Evolutionary conservation across 2,113 vertebrate species (phyloP).

Genomic region (Falcunculus frontatus): DNA sequence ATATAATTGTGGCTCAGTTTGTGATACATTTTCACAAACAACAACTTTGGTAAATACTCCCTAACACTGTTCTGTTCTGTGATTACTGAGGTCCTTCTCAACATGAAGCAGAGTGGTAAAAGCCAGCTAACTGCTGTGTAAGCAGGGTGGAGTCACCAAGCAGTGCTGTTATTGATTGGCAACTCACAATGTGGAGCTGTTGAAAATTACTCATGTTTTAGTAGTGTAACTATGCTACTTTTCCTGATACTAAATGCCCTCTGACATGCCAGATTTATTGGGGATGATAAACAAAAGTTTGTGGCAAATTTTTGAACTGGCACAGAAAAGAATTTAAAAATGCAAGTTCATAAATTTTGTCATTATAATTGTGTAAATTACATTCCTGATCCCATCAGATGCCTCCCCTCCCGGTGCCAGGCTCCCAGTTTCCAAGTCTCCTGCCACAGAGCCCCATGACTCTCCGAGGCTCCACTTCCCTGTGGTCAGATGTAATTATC

Average conservation of each 20-base stretch:
- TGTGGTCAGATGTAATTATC: background rate
- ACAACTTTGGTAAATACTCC: background rate
- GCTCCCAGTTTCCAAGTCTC: background rate
- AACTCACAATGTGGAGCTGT: background rate
- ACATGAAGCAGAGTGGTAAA: background rate
- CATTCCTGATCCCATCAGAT: background rate
- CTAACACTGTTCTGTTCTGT: background rate
- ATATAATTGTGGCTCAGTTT: background rate
- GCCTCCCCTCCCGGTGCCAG: background rate
- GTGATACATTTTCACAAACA: background rate
- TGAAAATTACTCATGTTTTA: constrained; percentile 12
- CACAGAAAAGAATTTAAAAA: background rate
- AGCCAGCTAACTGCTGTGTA: background rate
- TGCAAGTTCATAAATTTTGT: background rate
- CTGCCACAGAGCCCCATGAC: background rate
- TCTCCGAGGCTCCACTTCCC: background rate
- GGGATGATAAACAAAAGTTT: background rate
- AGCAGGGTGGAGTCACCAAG: background rate
- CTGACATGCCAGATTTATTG: background rate
- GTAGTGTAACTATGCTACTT: background rate
- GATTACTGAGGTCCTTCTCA: background rate
- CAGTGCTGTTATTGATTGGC: background rate
- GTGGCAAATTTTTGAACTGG: background rate
- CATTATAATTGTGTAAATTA: background rate
- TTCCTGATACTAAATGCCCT: background rate